Base-by-base conservation (phyloP, 2,113 vertebrate genomes). In the Anguilla japonica region DNA sequence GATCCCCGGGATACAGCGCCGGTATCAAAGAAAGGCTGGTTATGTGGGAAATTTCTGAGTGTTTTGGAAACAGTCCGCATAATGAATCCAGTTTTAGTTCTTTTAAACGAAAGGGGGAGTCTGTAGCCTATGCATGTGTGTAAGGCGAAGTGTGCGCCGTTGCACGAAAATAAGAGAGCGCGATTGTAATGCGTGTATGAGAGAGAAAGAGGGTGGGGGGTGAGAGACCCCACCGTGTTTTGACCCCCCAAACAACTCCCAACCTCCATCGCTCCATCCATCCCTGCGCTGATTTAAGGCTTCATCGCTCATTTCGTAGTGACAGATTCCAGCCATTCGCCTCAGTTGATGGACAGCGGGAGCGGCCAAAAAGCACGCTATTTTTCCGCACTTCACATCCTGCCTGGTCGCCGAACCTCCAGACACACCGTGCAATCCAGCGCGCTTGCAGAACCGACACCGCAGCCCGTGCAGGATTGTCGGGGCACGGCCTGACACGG, bases 221-320 rank as follows among this genome's bases (percentile, higher is more conserved):
- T 57, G 88, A 92, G 93, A 92, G 92, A 95, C 93, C 95, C 95
- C 94, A 94, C 93, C 91, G 95, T 92, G 95, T 94, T 95, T 94
- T 96, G 95, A 96, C 95, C 95, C 95, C 93, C 91, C 83, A 94
- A 95, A 94, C 94, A 93, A 93, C 93, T 92, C 91, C 84, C 93
- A 91, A 90, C 91, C 91, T 92, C 90, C 91, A 90, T 88, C 93
- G 90, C 89, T 92, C 86, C 85, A 89, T 86, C 91, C 85, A 82
- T 87, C 87, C 67, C 91, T 87, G 84, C 89, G 86, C 83, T 84
- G 46, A 82, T 90, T 91, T 91, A 91, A 91, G 90, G 89, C 78
- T 56, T 43, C 87, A 87, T 78, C 85, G 82, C 83, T 88, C 85
- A 50, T 85, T 29, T 87, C 84, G 40, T 86, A 41, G 80, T 84